These are phyloP conservation scores for Camelus dromedarius DNA, from an alignment of 2,113 vertebrate species.

Conservation along the genomic window DNA sequence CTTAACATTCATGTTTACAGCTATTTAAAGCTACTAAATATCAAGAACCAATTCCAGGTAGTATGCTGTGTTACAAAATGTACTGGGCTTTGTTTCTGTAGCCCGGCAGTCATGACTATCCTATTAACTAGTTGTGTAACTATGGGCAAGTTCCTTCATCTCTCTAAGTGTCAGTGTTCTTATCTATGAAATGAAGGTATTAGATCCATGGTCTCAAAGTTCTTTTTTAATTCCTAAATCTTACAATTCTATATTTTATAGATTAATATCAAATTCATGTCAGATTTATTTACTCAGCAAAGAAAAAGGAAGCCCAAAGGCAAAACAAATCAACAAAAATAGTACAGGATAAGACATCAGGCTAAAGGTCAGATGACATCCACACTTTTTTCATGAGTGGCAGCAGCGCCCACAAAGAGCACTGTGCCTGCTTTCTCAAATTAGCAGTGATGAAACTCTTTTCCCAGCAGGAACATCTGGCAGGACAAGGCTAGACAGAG, in stretches of 20 bases:
- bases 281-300: constrained; percentile 2
- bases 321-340: neutral
- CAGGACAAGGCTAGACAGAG: neutral
- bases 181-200: neutral
- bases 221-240: neutral
- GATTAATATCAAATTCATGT: constrained; percentile 5
- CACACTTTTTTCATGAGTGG: neutral
- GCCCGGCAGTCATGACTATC: neutral
- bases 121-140: too few species aligned
- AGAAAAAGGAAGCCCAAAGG: neutral
- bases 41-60: neutral
- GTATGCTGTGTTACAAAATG: neutral
- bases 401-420: neutral
- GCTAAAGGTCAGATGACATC: neutral
- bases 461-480: neutral
- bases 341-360: neutral
- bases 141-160: neutral
- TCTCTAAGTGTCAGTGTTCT: neutral
- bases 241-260: constrained; percentile 1
- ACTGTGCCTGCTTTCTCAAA: neutral
- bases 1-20: neutral
- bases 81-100: neutral
- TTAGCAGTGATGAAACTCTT: neutral
- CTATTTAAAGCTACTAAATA: neutral
- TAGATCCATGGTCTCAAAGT: neutral